phyloP scores from a whole-genome alignment of 2,888 invertebrate genomes.

The Xanthorhoe designata region DNA sequence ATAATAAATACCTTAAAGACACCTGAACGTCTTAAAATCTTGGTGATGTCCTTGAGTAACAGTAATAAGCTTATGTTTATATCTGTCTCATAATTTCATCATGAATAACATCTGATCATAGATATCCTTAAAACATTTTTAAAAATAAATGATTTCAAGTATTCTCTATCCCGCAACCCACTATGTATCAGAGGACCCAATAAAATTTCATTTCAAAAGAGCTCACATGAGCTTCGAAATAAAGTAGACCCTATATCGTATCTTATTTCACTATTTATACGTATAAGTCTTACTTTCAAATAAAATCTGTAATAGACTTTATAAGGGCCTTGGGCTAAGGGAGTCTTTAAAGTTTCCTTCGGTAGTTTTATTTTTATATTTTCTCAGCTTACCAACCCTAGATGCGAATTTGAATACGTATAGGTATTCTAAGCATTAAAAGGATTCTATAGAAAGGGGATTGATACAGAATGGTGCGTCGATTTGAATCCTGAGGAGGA shows the following conservation, averaged over 20 bases:
- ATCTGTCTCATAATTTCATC: too few relatives aligned
- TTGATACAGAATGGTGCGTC: slow-evolving; percentile 33
- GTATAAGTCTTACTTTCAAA: slow-evolving; percentile 16
- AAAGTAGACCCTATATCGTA: background rate
- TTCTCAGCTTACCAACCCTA: slow-evolving; percentile 25
- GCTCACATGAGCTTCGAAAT: background rate
- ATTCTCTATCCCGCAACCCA: background rate
- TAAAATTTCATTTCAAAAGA: slow-evolving; percentile 1
- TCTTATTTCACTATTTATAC: slow-evolving; percentile 7
- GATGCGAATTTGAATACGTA: slow-evolving; percentile 54
- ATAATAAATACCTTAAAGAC: too few relatives aligned
- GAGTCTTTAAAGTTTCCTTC: slow-evolving; percentile 19
- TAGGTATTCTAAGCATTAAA: slow-evolving; percentile 59
- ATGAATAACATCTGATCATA: too few relatives aligned
- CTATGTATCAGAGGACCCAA: background rate
- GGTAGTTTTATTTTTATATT: slow-evolving; percentile 17
- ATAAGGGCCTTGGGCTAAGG: slow-evolving; percentile 22
- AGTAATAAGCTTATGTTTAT: too few relatives aligned
- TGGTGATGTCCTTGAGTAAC: too few relatives aligned
- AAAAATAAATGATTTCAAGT: background rate
- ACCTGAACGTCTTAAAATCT: too few relatives aligned
- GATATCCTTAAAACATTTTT: background rate
- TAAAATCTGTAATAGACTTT: slow-evolving; percentile 23
- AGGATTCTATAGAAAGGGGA: slow-evolving; percentile 54
- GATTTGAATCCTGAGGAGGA: slow-evolving; percentile 21